Percentiles rank a stretch among this genome's conserved stretches.
Conservation (phyloP, 2,113 vertebrate species). For the Castor canadensis region DNA sequence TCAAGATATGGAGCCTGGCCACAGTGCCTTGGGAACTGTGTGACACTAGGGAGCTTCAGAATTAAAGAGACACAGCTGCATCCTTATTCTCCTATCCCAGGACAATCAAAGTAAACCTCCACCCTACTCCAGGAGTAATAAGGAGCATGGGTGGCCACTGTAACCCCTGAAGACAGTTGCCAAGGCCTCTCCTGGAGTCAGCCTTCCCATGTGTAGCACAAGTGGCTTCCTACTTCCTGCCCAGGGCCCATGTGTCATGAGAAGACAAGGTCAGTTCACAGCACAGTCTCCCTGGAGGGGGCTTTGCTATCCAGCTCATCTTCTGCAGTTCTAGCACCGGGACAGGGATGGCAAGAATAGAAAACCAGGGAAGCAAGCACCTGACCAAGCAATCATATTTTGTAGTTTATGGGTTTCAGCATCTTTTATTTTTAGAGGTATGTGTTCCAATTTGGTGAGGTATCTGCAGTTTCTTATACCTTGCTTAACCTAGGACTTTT, state of each 20-base stretch:
- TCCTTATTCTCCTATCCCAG: background rate
- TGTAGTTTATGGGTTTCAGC: conserved; percentile 61
- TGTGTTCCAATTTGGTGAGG: conserved; percentile 45
- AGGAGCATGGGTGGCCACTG: background rate
- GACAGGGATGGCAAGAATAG: background rate
- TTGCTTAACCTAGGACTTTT: conserved; percentile 51
- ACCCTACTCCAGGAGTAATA: background rate
- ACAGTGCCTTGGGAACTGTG: background rate
- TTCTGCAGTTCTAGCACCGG: background rate
- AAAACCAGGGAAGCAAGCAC: conserved; percentile 2
- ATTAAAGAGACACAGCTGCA: background rate
- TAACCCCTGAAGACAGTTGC: accelerated
- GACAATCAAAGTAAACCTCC: background rate
- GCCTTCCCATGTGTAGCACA: background rate
- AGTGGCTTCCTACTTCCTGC: background rate
- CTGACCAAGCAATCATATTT: background rate
- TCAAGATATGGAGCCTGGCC: background rate
- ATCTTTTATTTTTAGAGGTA: conserved; percentile 73
- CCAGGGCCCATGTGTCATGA: background rate
- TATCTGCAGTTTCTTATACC: background rate
- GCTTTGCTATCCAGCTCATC: too few species aligned
- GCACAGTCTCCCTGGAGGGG: background rate
- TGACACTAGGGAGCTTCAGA: background rate
- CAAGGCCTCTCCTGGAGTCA: background rate
- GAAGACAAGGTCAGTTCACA: background rate